These are phyloP conservation scores for Chironex yamaguchii DNA, from an alignment of 30 jellyfish, hydroid and myxozoan genomes.

Conservation along the genomic window DNA sequence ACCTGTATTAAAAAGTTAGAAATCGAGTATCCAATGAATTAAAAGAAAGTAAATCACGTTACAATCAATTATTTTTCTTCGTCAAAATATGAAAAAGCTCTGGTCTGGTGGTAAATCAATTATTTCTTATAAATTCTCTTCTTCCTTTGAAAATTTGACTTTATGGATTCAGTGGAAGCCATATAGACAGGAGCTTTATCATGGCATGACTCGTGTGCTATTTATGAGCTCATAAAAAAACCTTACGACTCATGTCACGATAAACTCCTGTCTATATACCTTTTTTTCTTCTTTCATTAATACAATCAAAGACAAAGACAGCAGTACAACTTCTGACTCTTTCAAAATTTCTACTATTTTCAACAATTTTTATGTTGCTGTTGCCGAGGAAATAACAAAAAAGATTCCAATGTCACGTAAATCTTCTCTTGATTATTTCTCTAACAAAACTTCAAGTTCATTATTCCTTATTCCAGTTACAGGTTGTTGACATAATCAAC, in stretches of 20 bases:
- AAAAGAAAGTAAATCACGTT: constrained; percentile 2
- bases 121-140: background rate
- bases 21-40: background rate
- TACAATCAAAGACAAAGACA: background rate
- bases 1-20: background rate
- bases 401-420: background rate
- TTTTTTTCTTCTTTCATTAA: background rate
- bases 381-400: constrained; percentile 1
- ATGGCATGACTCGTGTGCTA: too few relatives aligned
- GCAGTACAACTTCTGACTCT: background rate
- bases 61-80: background rate
- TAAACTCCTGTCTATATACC: too few relatives aligned
- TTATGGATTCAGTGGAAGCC: too few relatives aligned
- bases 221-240: too few relatives aligned
- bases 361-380: constrained; percentile 1
- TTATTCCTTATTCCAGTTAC: constrained; percentile 27
- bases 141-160: too few relatives aligned
- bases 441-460: background rate
- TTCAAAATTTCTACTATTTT: background rate
- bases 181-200: too few relatives aligned
- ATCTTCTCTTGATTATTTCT: constrained; percentile 1
- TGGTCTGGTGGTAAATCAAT: background rate
- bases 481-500: background rate
- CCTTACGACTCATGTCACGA: too few relatives aligned
- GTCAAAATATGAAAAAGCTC: constrained; percentile 6